Conservation (phyloP, 2,888 invertebrate genomes). For the Acleris cristana region DNA sequence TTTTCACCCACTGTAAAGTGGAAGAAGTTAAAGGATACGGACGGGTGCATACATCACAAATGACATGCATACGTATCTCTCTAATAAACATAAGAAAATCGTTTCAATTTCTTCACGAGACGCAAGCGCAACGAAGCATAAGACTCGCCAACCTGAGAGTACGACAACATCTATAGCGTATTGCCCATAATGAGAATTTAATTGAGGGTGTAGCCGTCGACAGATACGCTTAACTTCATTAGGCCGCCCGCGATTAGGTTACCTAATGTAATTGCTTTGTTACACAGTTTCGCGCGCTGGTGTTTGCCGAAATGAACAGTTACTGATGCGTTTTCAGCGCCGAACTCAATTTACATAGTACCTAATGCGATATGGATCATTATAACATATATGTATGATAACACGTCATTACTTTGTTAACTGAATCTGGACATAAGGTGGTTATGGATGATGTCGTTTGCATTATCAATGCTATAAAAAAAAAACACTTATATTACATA, state of each 20-base stretch:
- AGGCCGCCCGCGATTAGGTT: slow-evolving; percentile 69
- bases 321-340: slow-evolving; percentile 35
- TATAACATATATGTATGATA: not conserved
- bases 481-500: too few relatives aligned
- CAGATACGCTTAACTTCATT: slow-evolving; percentile 75
- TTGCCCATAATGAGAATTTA: slow-evolving; percentile 78
- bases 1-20: too few relatives aligned
- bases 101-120: not conserved
- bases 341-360: slow-evolving; percentile 10
- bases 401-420: not conserved
- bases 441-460: too few relatives aligned
- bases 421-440: too few relatives aligned
- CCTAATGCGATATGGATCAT: not conserved
- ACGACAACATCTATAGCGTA: slow-evolving; percentile 46
- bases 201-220: slow-evolving; percentile 70
- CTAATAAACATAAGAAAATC: too few relatives aligned
- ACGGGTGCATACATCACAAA: too few relatives aligned
- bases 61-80: too few relatives aligned
- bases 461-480: too few relatives aligned
- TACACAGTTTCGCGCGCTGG: slow-evolving; percentile 53
- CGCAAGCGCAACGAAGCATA: not conserved
- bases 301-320: slow-evolving; percentile 42
- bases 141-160: slow-evolving; percentile 5
- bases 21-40: too few relatives aligned
- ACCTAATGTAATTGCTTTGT: slow-evolving; percentile 75